phyloP scores from a whole-genome alignment of 53 echinoderm and acorn worm species.

The Paracentrotus lividus region DNA sequence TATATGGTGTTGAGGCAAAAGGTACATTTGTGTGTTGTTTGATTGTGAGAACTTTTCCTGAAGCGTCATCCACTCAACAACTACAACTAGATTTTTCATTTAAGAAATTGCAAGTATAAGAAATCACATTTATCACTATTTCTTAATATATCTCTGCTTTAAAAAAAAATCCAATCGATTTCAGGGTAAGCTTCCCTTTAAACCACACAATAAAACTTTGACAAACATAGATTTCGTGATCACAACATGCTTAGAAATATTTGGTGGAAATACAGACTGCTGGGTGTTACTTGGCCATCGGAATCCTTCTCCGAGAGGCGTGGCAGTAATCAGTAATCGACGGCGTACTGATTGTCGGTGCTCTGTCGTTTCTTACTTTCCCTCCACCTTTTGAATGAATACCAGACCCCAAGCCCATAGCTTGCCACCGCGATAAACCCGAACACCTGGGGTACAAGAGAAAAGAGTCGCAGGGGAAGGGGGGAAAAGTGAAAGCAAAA shows the following conservation, averaged over 20 bases:
- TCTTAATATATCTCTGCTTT: no score
- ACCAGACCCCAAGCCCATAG: conserved; percentile 72
- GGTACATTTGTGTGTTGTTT: background rate
- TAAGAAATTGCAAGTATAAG: background rate
- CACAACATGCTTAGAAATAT: background rate
- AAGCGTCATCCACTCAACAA: background rate
- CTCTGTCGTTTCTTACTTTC: conserved; percentile 57
- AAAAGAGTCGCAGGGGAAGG: background rate
- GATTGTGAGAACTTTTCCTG: background rate
- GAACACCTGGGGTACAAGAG: conserved; percentile 72
- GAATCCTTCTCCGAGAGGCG: no score
- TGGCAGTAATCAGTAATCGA: conserved; percentile 50
- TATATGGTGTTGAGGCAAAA: background rate
- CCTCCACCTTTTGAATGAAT: conserved; percentile 76
- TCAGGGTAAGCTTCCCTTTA: background rate
- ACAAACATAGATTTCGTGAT: background rate
- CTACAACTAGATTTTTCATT: background rate
- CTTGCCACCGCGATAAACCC: conserved; percentile 78
- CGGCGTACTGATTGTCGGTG: conserved; percentile 56
- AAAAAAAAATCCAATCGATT: no score
- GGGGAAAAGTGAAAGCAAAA: background rate
- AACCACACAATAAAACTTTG: background rate
- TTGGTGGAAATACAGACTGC: background rate
- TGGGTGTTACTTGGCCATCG: background rate
- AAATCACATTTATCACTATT: no score